Evolutionary conservation across 2,113 vertebrate genomes (phyloP).

Genomic region (Hypomesus transpacificus): DNA sequence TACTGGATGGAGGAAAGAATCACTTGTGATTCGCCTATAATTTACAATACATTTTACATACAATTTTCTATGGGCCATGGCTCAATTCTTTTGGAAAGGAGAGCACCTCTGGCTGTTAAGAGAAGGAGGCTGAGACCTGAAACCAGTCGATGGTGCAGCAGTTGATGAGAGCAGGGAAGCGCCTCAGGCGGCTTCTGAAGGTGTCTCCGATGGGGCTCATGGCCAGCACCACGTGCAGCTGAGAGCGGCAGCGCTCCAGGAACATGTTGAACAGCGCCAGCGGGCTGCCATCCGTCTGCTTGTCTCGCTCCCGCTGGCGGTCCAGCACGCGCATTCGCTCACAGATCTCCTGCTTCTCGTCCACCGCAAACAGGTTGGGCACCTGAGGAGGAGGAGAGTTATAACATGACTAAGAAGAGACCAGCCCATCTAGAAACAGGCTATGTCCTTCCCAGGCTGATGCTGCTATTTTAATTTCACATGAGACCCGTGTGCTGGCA

Average conservation of each 20-base stretch:
- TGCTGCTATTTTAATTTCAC: no score
- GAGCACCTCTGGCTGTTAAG: no score
- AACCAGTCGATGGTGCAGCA: slow-evolving; percentile 96
- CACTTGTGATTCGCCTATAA: no score
- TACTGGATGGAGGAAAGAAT: no score
- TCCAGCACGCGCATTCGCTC: slow-evolving; percentile 85
- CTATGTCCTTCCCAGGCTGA: no score
- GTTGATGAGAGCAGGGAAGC: slow-evolving; percentile 89
- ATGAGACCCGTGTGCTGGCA: no score
- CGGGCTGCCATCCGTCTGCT: slow-evolving; percentile 85
- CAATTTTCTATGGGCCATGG: no score
- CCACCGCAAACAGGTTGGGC: slow-evolving; percentile 83
- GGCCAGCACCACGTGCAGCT: slow-evolving; percentile 84
- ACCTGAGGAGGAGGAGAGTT: slow-evolving; percentile 51
- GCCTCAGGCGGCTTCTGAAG: slow-evolving; percentile 80
- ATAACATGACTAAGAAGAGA: background rate
- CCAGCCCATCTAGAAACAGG: no score
- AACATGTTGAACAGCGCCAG: slow-evolving; percentile 90
- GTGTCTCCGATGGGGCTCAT: slow-evolving; percentile 92
- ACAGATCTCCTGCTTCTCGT: slow-evolving; percentile 88
- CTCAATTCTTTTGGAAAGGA: no score
- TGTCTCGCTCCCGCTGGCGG: slow-evolving; percentile 77
- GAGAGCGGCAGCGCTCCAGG: slow-evolving; percentile 83
- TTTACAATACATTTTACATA: no score
- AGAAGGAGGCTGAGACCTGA: slow-evolving; percentile 69